phyloP scores from a whole-genome alignment of 2,113 vertebrate species.

The Paramormyrops kingsleyae region DNA sequence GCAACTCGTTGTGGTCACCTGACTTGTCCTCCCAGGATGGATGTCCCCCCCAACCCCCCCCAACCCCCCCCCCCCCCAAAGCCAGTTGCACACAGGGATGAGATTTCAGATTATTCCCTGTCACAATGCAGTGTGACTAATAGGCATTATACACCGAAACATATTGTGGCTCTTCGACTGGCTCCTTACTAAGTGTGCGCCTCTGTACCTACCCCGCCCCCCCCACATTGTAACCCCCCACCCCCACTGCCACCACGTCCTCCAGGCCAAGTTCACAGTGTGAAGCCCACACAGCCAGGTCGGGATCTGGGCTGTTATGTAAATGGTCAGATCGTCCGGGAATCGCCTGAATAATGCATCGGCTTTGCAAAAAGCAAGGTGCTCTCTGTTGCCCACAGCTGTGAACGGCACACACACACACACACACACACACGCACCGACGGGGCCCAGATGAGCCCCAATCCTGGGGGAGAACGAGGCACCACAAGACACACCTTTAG shows the following conservation, averaged over 20 bases:
- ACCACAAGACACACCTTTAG: not conserved
- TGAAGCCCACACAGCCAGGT: not conserved
- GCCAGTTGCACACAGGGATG: not conserved
- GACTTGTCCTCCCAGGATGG: not conserved
- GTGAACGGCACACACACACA: not conserved
- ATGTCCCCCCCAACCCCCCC: not conserved
- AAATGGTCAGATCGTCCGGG: conserved; percentile 13
- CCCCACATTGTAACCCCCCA: not conserved
- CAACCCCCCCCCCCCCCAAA: not conserved
- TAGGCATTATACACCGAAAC: not conserved
- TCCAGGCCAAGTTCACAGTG: not conserved
- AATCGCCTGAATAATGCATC: conserved; percentile 15
- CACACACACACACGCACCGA: not conserved
- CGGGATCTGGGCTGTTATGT: conserved; percentile 8
- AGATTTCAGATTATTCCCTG: not conserved
- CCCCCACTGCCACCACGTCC: not conserved
- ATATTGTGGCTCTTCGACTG: not conserved
- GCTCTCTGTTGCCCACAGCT: conserved; percentile 27
- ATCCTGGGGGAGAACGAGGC: not conserved
- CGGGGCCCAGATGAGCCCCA: not conserved
- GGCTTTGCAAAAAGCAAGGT: conserved; percentile 10
- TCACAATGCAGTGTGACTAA: not conserved
- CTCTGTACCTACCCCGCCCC: not conserved
- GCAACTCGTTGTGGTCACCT: not conserved
- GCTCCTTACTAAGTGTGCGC: not conserved